Evolutionary conservation across 2,113 vertebrate genomes (phyloP).

Genomic region (Butorides virescens): DNA sequence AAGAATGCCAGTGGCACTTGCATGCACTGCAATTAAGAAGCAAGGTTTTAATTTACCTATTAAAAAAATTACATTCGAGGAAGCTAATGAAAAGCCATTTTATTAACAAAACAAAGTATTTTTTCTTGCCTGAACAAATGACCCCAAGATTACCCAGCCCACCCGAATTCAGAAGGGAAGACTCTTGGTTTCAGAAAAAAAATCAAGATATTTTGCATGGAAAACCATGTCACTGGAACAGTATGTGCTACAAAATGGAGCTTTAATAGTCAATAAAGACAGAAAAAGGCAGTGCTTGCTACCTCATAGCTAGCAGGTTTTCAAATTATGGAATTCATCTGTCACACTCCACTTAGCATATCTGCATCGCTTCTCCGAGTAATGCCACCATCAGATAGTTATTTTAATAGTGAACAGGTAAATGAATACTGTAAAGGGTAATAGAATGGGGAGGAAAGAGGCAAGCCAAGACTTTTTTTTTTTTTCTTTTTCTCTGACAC

Average conservation of each 20-base stretch:
- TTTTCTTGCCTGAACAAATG: background rate
- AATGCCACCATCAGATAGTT: conserved; percentile 44
- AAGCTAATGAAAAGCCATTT: conserved; percentile 1
- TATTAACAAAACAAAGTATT: background rate
- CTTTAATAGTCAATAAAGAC: conserved; percentile 65
- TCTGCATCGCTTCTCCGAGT: conserved; percentile 41
- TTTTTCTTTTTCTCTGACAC: background rate
- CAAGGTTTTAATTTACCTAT: conserved; percentile 2
- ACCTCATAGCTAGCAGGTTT: conserved; percentile 48
- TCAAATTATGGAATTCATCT: conserved; percentile 69
- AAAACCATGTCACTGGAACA: conserved; percentile 10
- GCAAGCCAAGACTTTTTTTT: background rate
- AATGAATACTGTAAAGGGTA: conserved; percentile 47
- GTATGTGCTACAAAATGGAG: background rate
- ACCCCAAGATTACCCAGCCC: background rate
- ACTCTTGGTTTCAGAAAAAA: background rate
- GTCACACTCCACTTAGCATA: conserved; percentile 62
- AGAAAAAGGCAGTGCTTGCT: conserved; percentile 30
- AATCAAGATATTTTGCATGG: background rate
- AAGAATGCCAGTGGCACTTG: background rate
- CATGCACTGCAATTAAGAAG: background rate
- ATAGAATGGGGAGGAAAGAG: background rate
- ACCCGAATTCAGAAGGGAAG: background rate
- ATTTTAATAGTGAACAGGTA: conserved; percentile 63
- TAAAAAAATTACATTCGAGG: background rate